Evolutionary conservation across 2,797 vertebrate species (phyloP), one percentile per base, ranked within the genome.

Genomic region (Nannoperca obscura): DNA sequence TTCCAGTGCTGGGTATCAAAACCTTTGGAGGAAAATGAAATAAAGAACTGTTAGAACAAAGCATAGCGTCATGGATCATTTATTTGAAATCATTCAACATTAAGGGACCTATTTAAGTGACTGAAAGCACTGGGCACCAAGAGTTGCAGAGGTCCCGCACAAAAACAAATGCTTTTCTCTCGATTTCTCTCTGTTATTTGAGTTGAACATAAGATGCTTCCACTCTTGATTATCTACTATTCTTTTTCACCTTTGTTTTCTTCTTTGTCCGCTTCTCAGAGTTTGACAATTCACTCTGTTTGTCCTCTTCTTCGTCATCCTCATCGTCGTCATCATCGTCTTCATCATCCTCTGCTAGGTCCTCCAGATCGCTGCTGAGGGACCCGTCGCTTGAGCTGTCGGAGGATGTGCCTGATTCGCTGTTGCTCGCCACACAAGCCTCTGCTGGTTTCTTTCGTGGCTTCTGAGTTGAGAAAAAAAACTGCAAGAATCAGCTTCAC

Each of bases 331-430:
- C 97, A 4, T 97, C 96, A 0, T 97, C 97, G 2, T 97, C 97
- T 32, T 98, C 97, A 46, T 98, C 97, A 74, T 98, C 97, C 78
- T 98, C 97, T 19, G 96, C 97, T 1, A 99, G 93, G 86, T 99
- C 98, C 80, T 99, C 98, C 0, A 98, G 96, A 86, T 99, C 98
- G 54, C 97, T 99, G 85, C 97, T 99, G 85, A 98, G 98, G 76
- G 97, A 95, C n/a, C 96, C 98, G 81, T 99, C 98, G 65, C 97
- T 99, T 10, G 98, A 97, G 74, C 96, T 97, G 92, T 99, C 97
- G 55, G 98, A 97, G 22, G 97, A 97, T 14, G 97, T 95, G 85
- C 97, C 98, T 0, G 97, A 98, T 82, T 99, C 98, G 74, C 97
- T 99, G 91, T 98, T 97, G 15, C 96, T 99, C 66, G 96, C 95